Base-by-base conservation (phyloP, 2,888 invertebrate genomes). In the Ganaspis brasiliensis region DNA sequence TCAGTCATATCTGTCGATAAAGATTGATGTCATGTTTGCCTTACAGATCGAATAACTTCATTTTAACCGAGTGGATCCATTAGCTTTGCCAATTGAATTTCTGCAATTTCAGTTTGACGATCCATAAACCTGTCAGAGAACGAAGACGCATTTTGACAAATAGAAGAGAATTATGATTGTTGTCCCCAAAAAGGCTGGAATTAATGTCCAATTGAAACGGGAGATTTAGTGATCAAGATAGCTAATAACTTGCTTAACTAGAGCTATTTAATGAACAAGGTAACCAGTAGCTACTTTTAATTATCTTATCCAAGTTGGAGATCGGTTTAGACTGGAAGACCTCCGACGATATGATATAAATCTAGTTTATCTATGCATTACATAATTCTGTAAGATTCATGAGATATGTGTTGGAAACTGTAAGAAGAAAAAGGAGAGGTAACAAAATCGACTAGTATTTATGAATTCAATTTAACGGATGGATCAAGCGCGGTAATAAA, bases 381-480 rank as follows among this genome's bases (percentile, higher is more conserved):
- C 45, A 26, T 26, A 67, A 67, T 45, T 40, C 8, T 40, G 21
- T 21, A 14, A 63, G 24, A 40, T 45, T 12, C 37, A 0, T 37
- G 21, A 40, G 37, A 24, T 40, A 24, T 21, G 14, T 40, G 40
- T 40, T 63, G 19, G 3, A 14, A 67, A 45, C 12, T 72, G 14
- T 12, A 72, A 55, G 19, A 26, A 56, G 37, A 56, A 55, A 55
- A 52, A 55, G 6, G 35, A 49, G 49, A 56, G 8, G 45, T 8
- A 45, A 45, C n/a, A 45, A 74, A 80, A 82, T 84, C 77, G 85
- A 74, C 77, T 77, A 83, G 72, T 84, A 83, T 86, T 87, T 84
- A 83, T 85, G 84, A 87, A 87, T 88, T 88, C 85, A 85, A 88
- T 89, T 89, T 84, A 87, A 83, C 86, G 86, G 85, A 84, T 81